phyloP scores from a whole-genome alignment of 2,797 vertebrate genomes.

The Lepilemur septentrionalis region DNA sequence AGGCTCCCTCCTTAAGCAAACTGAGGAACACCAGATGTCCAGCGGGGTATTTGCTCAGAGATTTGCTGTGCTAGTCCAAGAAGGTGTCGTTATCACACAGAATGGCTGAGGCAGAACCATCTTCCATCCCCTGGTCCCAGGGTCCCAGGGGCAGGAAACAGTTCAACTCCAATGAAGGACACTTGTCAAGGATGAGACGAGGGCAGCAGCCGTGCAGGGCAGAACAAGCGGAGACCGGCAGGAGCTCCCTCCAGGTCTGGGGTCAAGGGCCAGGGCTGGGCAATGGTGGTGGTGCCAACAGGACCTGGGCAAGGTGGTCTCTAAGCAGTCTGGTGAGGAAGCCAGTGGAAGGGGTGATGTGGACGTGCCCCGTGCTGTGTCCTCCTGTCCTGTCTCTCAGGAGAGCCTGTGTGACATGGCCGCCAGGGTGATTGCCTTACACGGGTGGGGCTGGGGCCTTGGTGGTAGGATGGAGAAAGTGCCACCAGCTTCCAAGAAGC shows the following conservation, averaged over 20 bases:
- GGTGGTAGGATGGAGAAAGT: background rate
- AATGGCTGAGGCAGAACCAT: background rate
- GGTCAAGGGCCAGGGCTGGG: background rate
- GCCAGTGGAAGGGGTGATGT: too few species aligned
- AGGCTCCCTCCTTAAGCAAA: background rate
- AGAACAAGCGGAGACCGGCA: background rate
- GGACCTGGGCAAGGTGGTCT: too few species aligned
- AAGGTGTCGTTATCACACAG: background rate
- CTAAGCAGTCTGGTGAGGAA: background rate
- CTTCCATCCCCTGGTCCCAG: background rate
- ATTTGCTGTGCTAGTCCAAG: background rate
- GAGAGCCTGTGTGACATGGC: background rate
- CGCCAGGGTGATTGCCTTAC: background rate
- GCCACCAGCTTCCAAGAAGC: slow-evolving; percentile 23
- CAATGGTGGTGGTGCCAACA: background rate
- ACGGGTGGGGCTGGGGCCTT: background rate
- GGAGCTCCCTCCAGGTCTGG: background rate
- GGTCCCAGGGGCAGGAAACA: background rate
- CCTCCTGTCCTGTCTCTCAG: background rate
- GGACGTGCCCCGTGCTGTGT: background rate
- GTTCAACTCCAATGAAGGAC: background rate
- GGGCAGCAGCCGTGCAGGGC: background rate
- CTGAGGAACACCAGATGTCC: background rate
- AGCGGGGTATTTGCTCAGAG: background rate
- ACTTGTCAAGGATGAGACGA: background rate